Evolutionary conservation across 2,113 vertebrate genomes (phyloP).

Genomic region (Ammodramus savannarum): DNA sequence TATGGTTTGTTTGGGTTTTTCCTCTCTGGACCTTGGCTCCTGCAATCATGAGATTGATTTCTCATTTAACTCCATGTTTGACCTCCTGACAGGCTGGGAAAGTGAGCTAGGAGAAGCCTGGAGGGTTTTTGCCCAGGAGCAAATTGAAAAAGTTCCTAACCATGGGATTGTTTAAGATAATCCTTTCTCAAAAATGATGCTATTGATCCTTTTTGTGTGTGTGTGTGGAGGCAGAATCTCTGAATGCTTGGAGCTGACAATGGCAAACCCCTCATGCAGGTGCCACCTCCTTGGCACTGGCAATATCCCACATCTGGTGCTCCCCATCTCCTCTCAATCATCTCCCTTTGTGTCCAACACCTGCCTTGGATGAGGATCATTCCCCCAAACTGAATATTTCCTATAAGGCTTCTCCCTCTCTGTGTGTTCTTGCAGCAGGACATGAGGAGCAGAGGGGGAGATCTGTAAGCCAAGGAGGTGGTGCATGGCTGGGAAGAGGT

Average conservation of each 20-base stretch:
- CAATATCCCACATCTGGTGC: background rate
- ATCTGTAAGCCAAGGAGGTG: background rate
- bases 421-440: background rate
- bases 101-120: background rate
- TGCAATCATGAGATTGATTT: background rate
- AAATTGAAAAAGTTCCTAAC: background rate
- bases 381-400: accelerated
- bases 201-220: background rate
- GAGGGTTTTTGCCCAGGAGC: background rate
- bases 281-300: background rate
- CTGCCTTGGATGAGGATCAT: background rate
- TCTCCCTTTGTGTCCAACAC: background rate
- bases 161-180: background rate
- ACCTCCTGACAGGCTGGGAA: background rate
- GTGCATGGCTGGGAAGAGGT: background rate
- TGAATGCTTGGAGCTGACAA: background rate
- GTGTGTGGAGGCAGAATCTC: background rate
- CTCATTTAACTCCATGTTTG: background rate
- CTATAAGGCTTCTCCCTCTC: background rate
- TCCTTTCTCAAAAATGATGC: background rate
- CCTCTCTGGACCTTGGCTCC: background rate
- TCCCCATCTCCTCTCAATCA: background rate
- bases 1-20: constrained; percentile 46
- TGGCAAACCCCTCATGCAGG: background rate
- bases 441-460: background rate